phyloP scores from a whole-genome alignment of 2,888 invertebrate species.

The Polia nebulosa region DNA sequence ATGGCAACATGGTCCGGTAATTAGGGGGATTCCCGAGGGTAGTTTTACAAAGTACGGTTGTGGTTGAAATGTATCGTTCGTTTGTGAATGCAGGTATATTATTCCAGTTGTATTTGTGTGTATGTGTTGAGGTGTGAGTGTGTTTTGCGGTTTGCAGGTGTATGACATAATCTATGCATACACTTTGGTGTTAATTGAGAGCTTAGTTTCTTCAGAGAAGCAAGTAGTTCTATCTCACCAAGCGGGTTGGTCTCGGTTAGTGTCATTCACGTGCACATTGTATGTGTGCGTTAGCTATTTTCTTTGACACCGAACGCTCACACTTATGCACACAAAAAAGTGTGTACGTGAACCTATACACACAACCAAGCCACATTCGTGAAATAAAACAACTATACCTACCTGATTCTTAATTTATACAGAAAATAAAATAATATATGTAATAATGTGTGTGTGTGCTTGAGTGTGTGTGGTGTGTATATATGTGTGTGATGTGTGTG shows the following conservation, averaged over 20 bases:
- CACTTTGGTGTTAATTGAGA: neutral
- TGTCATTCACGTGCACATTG: too few relatives aligned
- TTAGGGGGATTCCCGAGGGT: slow-evolving; percentile 53
- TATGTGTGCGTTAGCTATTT: too few relatives aligned
- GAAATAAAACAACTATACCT: too few relatives aligned
- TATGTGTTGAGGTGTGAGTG: slow-evolving; percentile 3
- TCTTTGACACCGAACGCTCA: too few relatives aligned
- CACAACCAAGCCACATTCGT: too few relatives aligned
- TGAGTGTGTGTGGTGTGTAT: too few relatives aligned
- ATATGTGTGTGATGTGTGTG: too few relatives aligned
- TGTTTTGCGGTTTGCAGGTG: slow-evolving; percentile 3
- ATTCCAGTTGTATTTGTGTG: slow-evolving; percentile 11
- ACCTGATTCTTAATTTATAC: too few relatives aligned
- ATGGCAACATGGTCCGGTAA: slow-evolving; percentile 56
- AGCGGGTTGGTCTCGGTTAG: neutral
- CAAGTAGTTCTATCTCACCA: neutral
- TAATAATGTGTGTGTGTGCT: too few relatives aligned
- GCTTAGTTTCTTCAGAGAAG: neutral
- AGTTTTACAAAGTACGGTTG: slow-evolving; percentile 52
- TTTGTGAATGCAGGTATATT: slow-evolving; percentile 29
- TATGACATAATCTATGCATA: neutral
- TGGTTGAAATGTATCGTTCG: slow-evolving; percentile 43
- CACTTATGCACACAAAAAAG: too few relatives aligned
- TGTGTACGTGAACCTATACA: too few relatives aligned
- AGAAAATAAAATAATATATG: too few relatives aligned